These are phyloP conservation scores for Halcyon chelicuti DNA, from an alignment of 2,797 vertebrate species.

Conservation along the genomic window DNA sequence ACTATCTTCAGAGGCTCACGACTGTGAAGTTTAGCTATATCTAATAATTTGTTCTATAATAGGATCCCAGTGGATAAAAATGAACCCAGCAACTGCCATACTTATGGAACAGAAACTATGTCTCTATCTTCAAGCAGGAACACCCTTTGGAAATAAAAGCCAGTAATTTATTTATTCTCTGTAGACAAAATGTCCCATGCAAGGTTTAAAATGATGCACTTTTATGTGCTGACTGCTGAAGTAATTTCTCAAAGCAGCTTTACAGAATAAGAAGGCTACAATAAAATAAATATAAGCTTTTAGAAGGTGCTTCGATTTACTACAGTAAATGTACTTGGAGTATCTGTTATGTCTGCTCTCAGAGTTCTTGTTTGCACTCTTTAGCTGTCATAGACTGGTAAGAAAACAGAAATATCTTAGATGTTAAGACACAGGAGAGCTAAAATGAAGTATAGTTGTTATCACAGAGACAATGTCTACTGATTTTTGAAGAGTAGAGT, in stretches of 20 bases:
- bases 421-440: not conserved
- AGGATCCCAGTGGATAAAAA: conserved; percentile 3
- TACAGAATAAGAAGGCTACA: not conserved
- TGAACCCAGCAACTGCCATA: not conserved
- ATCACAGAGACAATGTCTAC: not conserved
- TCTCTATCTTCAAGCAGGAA: not conserved
- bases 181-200: not conserved
- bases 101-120: not conserved
- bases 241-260: conserved; percentile 35
- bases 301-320: conserved; percentile 18
- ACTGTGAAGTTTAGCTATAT: not conserved
- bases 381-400: not conserved
- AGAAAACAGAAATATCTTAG: not conserved
- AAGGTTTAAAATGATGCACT: conserved; percentile 13
- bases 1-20: not conserved
- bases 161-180: not conserved
- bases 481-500: not conserved
- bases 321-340: not conserved
- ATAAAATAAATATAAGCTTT: conserved; percentile 11
- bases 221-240: not conserved
- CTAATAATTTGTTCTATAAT: conserved; percentile 13
- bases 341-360: not conserved
- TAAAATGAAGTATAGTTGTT: not conserved
- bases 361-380: not conserved
- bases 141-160: not conserved